Percentiles rank a stretch among this genome's conserved stretches.
These are phyloP conservation scores for Pygathrix nemaeus DNA, from an alignment of 2,113 vertebrate species.

Conservation along the genomic window DNA sequence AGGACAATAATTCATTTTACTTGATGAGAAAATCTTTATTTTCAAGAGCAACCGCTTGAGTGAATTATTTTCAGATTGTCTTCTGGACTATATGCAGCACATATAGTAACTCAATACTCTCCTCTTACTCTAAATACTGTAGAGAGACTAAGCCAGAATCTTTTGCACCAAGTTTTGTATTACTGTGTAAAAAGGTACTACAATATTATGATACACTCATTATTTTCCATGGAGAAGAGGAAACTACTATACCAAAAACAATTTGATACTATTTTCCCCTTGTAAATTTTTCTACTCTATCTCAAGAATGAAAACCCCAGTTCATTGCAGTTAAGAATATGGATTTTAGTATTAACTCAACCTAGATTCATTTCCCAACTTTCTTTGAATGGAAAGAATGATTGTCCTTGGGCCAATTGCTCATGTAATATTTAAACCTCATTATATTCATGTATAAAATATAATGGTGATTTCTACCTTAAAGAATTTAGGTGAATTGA, in stretches of 20 bases:
- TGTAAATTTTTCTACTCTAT: neutral
- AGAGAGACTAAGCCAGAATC: neutral
- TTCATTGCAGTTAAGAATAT: neutral
- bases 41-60: slow-evolving; percentile 49
- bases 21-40: slow-evolving; percentile 69
- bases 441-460: neutral
- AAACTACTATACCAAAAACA: neutral
- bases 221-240: neutral
- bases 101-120: neutral
- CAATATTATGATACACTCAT: neutral
- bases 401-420: neutral
- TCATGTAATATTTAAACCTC: neutral
- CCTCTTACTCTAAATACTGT: neutral
- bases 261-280: neutral
- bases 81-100: slow-evolving; percentile 24
- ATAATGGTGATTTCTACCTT: neutral
- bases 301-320: neutral
- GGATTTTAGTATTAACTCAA: neutral
- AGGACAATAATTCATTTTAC: slow-evolving; percentile 59
- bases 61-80: slow-evolving; percentile 58
- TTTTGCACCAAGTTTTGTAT: neutral
- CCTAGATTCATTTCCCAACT: neutral
- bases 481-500: neutral
- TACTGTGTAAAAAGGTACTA: neutral
- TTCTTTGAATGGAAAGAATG: neutral